A percentile compares a stretch with the other conserved stretches of the same genome.
Conservation (phyloP, 2,797 vertebrate species). For the Hippopotamyrus pictus region DNA sequence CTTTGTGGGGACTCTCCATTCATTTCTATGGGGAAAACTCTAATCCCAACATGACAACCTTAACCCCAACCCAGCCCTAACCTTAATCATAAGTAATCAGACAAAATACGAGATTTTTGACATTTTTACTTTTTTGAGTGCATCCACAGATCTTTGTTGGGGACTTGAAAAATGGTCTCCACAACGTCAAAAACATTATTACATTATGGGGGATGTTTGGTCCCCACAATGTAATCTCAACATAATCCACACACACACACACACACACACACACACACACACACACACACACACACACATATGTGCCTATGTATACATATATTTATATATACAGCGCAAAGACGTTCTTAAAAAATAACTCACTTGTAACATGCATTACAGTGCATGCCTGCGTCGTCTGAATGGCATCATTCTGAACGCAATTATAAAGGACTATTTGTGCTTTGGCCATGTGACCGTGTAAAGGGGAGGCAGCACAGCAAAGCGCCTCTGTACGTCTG, state of each 20-base stretch:
- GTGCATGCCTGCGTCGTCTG: slow-evolving; percentile 51
- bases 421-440: slow-evolving; percentile 67
- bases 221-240: no score
- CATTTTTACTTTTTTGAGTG: no score
- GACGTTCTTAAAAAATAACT: background rate
- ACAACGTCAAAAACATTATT: no score
- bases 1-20: background rate
- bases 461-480: slow-evolving; percentile 42
- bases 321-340: background rate
- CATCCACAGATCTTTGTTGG: no score
- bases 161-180: no score
- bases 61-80: no score
- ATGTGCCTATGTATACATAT: background rate
- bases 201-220: no score
- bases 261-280: background rate
- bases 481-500: slow-evolving; percentile 24
- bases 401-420: slow-evolving; percentile 47
- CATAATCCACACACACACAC: background rate
- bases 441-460: slow-evolving; percentile 65
- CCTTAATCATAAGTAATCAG: no score
- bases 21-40: no score
- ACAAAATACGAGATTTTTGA: no score
- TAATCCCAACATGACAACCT: no score
- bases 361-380: background rate
- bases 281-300: no score